A percentile compares a stretch with the other conserved stretches of the same genome.
Conservation (phyloP, 2,797 vertebrate genomes). For the Spea hammondii region DNA sequence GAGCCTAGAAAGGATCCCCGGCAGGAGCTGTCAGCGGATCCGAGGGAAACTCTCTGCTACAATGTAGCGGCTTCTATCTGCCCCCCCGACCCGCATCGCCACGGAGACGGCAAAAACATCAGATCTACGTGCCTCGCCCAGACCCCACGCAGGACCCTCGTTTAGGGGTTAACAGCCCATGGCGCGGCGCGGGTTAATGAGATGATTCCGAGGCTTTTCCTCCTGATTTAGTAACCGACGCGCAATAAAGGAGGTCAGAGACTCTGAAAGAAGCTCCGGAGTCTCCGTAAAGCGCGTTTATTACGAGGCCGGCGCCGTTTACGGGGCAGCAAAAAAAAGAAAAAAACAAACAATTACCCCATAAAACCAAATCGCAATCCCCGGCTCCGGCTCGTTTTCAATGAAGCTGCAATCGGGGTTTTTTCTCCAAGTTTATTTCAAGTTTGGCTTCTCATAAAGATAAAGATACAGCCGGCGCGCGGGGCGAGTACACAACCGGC, state of each 20-base stretch:
- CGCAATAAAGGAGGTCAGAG: not conserved
- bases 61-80: too few species aligned
- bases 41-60: too few species aligned
- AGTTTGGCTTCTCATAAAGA: conserved; percentile 27
- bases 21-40: too few species aligned
- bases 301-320: conserved; percentile 31
- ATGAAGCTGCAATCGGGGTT: conserved; percentile 32
- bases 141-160: too few species aligned
- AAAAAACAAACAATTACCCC: conserved; percentile 64
- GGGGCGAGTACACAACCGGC: not conserved
- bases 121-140: too few species aligned
- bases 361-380: conserved; percentile 53
- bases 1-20: too few species aligned
- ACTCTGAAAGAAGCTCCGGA: not conserved
- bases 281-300: conserved; percentile 19
- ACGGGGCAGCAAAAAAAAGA: conserved; percentile 57
- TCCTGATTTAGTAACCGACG: too few species aligned
- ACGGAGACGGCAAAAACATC: too few species aligned
- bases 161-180: too few species aligned
- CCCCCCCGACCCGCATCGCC: too few species aligned
- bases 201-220: too few species aligned
- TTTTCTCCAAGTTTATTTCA: not conserved
- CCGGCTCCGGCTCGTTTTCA: conserved; percentile 39
- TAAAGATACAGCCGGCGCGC: not conserved
- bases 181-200: too few species aligned